A percentile compares a stretch with the other conserved stretches of the same genome.
Evolutionary conservation across 64 coral and sea anemone species (phyloP).

Genomic region (Pocillopora damicornis): DNA sequence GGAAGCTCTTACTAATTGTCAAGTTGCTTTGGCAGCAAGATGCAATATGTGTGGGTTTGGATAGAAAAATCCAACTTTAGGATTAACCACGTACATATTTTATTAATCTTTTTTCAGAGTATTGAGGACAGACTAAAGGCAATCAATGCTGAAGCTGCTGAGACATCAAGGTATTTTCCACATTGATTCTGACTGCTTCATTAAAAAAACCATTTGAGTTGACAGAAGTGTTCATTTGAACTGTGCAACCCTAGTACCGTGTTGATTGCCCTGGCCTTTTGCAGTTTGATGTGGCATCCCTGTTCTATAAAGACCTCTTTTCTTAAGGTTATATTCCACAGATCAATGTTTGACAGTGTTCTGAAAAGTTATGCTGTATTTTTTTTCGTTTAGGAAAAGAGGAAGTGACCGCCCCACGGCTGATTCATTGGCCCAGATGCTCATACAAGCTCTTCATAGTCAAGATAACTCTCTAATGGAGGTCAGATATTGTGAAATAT

Average conservation of each 20-base stretch:
- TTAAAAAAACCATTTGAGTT: no score
- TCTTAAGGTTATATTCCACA: background rate
- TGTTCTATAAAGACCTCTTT: no score
- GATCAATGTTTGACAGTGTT: background rate
- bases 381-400: background rate
- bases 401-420: conserved; percentile 20
- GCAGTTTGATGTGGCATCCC: no score
- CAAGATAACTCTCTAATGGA: conserved; percentile 58
- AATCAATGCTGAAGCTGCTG: conserved; percentile 29
- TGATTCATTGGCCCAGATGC: conserved; percentile 54
- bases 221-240: no score
- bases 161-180: background rate
- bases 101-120: conserved; percentile 22
- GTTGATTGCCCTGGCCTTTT: no score
- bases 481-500: conserved; percentile 5
- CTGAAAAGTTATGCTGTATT: background rate
- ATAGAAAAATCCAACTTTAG: background rate
- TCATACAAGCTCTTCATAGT: conserved; percentile 63
- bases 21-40: background rate
- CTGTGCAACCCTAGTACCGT: no score
- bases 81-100: background rate
- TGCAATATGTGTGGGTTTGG: background rate
- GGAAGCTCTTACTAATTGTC: background rate
- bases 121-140: conserved; percentile 56
- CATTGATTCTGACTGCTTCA: background rate